These are phyloP conservation scores for Griposia aprilina DNA, from an alignment of 2,888 invertebrate genomes.

Conservation along the genomic window DNA sequence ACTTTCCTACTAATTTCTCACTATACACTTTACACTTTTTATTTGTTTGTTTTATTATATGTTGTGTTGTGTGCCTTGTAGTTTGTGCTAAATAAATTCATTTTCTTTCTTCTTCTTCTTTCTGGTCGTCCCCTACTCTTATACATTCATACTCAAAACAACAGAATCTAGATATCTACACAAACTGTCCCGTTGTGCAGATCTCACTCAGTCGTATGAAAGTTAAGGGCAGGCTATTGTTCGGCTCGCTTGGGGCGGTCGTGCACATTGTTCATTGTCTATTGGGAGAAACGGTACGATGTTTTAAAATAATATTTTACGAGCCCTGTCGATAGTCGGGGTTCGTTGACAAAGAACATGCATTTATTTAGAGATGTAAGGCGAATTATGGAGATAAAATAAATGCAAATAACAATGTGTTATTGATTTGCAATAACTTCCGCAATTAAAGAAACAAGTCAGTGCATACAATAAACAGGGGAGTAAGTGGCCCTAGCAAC, in stretches of 20 bases:
- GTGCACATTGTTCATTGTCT: slow-evolving; percentile 87
- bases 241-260: slow-evolving; percentile 76
- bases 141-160: not conserved
- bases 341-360: slow-evolving; percentile 68
- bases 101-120: too few species aligned
- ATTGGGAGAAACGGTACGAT: slow-evolving; percentile 74
- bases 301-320: slow-evolving; percentile 76
- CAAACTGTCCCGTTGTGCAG: slow-evolving; percentile 72
- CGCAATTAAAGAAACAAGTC: not conserved
- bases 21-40: too few species aligned
- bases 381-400: slow-evolving; percentile 36
- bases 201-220: slow-evolving; percentile 76
- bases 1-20: too few species aligned
- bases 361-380: slow-evolving; percentile 52
- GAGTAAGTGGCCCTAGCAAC: too few species aligned
- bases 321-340: slow-evolving; percentile 64
- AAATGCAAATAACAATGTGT: slow-evolving; percentile 24
- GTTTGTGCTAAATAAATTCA: too few species aligned
- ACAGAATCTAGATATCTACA: slow-evolving; percentile 55
- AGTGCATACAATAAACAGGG: too few species aligned
- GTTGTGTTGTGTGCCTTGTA: too few species aligned
- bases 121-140: too few species aligned
- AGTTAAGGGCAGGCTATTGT: slow-evolving; percentile 79
- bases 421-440: not conserved
- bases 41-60: too few species aligned